Conservation (phyloP, 2,888 invertebrate genomes). For the Pheosia gnoma region DNA sequence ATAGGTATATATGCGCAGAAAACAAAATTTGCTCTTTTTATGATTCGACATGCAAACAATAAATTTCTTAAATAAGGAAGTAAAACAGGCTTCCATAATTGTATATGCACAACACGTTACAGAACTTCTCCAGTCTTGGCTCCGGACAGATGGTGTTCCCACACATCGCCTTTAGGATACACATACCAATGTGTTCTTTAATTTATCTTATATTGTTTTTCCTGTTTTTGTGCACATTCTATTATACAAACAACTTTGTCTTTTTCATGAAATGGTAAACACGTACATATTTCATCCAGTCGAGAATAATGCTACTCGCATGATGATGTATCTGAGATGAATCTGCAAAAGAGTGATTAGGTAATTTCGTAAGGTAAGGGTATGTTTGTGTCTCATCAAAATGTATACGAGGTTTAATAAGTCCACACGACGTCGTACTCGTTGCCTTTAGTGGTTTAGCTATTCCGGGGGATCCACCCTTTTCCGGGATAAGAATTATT, state of each 20-base stretch:
- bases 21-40: too few relatives aligned
- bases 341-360: conserved; percentile 19
- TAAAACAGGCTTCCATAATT: neutral
- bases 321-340: too few relatives aligned
- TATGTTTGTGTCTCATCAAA: too few relatives aligned
- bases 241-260: conserved; percentile 17
- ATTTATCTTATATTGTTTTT: conserved; percentile 10
- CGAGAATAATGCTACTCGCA: too few relatives aligned
- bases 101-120: neutral
- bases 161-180: neutral
- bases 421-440: too few relatives aligned
- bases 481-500: too few relatives aligned
- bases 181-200: neutral
- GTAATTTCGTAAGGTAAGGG: neutral
- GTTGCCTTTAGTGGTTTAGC: too few relatives aligned
- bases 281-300: conserved; percentile 13
- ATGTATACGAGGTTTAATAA: too few relatives aligned
- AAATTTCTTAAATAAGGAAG: neutral
- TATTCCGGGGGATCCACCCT: too few relatives aligned
- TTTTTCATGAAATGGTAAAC: conserved; percentile 14
- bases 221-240: conserved; percentile 24
- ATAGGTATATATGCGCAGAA: too few relatives aligned
- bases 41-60: too few relatives aligned
- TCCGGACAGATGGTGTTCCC: neutral
- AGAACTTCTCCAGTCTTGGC: neutral